phyloP scores from a whole-genome alignment of 2,113 vertebrate species.

The Abramis brama region DNA sequence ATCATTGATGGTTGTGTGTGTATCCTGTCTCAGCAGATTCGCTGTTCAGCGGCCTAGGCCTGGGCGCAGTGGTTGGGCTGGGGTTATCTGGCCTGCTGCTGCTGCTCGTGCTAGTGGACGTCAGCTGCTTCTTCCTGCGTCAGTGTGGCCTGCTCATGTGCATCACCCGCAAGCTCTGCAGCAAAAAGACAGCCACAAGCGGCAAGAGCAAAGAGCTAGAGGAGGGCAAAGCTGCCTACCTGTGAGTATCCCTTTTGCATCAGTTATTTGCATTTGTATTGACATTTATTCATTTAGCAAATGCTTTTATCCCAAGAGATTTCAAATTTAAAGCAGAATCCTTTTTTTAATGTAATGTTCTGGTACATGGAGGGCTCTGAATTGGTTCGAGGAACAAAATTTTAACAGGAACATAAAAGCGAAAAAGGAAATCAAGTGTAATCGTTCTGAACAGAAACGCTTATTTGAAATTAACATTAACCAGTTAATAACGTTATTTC shows the following conservation, averaged over 20 bases:
- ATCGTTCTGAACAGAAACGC: too few species aligned
- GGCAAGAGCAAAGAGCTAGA: constrained; percentile 96
- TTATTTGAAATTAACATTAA: too few species aligned
- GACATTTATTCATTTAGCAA: background rate
- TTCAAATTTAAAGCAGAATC: background rate
- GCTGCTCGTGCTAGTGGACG: constrained; percentile 89
- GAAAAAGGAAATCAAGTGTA: too few species aligned
- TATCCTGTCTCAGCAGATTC: constrained; percentile 86
- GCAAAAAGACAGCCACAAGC: constrained; percentile 93
- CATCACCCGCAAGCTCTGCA: constrained; percentile 92
- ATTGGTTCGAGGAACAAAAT: too few species aligned
- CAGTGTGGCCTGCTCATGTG: constrained; percentile 97
- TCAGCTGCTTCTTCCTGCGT: constrained; percentile 97
- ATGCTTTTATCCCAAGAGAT: background rate
- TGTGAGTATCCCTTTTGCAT: constrained; percentile 82
- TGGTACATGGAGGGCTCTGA: background rate
- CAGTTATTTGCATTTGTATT: background rate
- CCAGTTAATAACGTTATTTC: too few species aligned
- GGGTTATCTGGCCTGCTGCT: constrained; percentile 90
- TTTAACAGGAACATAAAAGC: too few species aligned
- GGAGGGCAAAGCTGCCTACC: constrained; percentile 96
- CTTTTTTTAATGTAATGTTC: background rate
- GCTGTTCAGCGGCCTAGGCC: constrained; percentile 93
- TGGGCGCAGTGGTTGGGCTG: constrained; percentile 92
- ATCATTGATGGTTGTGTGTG: constrained; percentile 27